Base-by-base conservation (phyloP, 2,888 invertebrate species). In the Orthosia cruda region DNA sequence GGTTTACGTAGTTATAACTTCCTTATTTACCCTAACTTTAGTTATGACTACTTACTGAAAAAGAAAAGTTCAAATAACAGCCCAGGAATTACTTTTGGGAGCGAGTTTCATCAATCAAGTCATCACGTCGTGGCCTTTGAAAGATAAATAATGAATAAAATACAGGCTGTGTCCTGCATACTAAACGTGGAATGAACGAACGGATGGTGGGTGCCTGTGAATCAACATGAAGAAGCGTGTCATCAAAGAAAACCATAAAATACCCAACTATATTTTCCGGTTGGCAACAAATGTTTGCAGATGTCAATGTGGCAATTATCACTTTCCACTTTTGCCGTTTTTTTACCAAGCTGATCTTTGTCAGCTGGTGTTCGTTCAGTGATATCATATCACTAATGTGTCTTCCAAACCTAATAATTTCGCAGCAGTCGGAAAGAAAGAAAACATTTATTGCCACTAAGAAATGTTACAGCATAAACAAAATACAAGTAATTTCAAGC, bases 1-100 rank as follows among this genome's bases (percentile, higher is more conserved):
- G 55, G 68, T 86, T 87, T 75, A 82, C 66, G 75, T 74, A 52
- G 55, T 59, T 58, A 81, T 75, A 79, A 74, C 79, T 85, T 79
- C 63, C 76, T 83, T 77, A 81, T 83, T 81, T 72, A 63, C 45
- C 20, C 52, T 78, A 74, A 78, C 71, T 77, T 86, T 71, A 59
- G 63, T 78, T 63, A 74, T 68, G 67, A 71, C 76, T 78, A 73
- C 59, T 77, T 80, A 57, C 18, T 57, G 40, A 45, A 63, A 81
- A 67, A 74, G 62, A 57, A 72, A 81, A 59, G 23, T 70, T 68
- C n/a, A 49, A n/a, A 45, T 23, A 59, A 63, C 65, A 64, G 64
- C 57, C 18, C 12, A 11, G 11, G 79, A 75, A 50, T 74, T 58
- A 50, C 26, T n/a, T 63, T 69, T 57, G 50, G 26, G 57, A 69